phyloP scores from a whole-genome alignment of 2,797 vertebrate genomes.

The Aotus griseimembra region DNA sequence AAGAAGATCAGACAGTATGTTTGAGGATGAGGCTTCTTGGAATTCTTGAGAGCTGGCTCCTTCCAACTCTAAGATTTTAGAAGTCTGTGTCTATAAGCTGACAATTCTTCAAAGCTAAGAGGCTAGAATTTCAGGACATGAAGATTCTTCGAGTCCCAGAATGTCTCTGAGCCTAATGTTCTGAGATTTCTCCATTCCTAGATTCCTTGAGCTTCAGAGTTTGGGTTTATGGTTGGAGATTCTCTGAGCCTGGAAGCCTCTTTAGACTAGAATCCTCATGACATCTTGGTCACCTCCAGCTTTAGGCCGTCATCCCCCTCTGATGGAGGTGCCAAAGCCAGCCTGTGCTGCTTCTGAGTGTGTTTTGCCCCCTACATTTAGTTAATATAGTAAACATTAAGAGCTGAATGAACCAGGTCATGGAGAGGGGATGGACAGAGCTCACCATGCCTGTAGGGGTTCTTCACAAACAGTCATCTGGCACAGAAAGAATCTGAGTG shows the following conservation, averaged over 20 bases:
- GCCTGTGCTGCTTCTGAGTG: neutral
- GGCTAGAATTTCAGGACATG: slow-evolving; percentile 72
- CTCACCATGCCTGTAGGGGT: neutral
- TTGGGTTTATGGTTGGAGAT: neutral
- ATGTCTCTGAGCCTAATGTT: slow-evolving; percentile 53
- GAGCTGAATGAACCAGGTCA: neutral
- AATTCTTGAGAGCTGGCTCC: slow-evolving; percentile 62
- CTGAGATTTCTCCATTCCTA: slow-evolving; percentile 73
- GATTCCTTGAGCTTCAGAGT: neutral
- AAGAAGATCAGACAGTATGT: slow-evolving; percentile 45
- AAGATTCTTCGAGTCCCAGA: slow-evolving; percentile 72
- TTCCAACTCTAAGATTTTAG: slow-evolving; percentile 65
- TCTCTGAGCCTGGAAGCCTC: neutral
- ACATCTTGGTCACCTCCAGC: neutral
- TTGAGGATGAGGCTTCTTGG: slow-evolving; percentile 65
- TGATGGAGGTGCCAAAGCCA: neutral
- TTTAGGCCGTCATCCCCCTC: neutral
- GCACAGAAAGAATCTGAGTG: neutral
- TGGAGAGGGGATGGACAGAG: neutral
- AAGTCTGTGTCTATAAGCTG: slow-evolving; percentile 70
- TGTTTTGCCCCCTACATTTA: neutral
- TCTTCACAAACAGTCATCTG: neutral
- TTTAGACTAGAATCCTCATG: neutral
- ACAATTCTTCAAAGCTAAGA: slow-evolving; percentile 74
- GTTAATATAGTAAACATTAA: neutral